Base-by-base conservation (phyloP, 2,113 vertebrate species). In the Australoheros scitulus region DNA sequence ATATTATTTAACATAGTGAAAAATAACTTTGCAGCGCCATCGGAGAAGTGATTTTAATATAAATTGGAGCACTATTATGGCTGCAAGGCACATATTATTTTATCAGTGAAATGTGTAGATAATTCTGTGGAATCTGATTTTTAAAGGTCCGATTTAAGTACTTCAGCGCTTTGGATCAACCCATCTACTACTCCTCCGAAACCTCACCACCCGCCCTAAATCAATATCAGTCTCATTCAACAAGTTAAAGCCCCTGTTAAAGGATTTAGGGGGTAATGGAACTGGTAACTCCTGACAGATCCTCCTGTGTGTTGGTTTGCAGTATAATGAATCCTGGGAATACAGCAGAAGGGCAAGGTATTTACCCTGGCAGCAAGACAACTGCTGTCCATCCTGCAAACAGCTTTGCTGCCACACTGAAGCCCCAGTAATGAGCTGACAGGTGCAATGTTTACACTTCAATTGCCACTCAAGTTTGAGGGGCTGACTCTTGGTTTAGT, bases 371-470 rank as follows among this genome's bases (percentile, higher is more conserved):
- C 90, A 85, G 80, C 82, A 84, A 89, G 90, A 89, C 83, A 91
- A 90, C 89, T 55, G 89, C 79, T 61, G 81, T 92, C 92, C 89
- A 87, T 87, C 89, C 83, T 85, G 79, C 82, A 81, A 89, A 90
- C 93, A 80, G 76, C 86, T 76, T 26, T 32, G 77, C 86, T 84
- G 86, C 93, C 88, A 87, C 89, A 82, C 82, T 89, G 88, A 92
- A 85, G 86, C 82, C 68, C 78, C 77, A n/a, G 92, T 95, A 95
- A 95, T 95, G 93, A 95, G 95, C 92, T 94, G 94, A 95, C 92
- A 94, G 92, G 86, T 91, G 92, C 86, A 74, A 85, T 92, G 92
- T 92, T 95, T 92, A 91, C 86, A 87, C 90, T 91, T 80, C 55
- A 59, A 90, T 92, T 93, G 89, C 83, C 83, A 90, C 92, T 95